Evolutionary conservation across 2,797 vertebrate species (phyloP).

Genomic region (Sciurus carolinensis): DNA sequence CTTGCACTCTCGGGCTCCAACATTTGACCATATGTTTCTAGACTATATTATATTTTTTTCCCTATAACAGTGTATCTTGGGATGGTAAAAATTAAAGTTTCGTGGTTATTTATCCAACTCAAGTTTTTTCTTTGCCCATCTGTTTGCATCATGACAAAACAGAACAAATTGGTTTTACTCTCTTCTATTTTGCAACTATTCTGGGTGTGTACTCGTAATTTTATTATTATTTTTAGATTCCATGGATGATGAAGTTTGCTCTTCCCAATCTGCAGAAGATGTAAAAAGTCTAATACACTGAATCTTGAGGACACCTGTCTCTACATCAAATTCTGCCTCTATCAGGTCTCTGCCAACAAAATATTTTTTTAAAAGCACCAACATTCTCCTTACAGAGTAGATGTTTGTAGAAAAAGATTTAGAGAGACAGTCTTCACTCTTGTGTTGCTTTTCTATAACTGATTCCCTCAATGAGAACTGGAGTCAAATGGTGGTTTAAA

Average conservation of each 20-base stretch:
- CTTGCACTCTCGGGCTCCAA: neutral
- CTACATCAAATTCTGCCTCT: neutral
- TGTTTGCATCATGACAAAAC: neutral
- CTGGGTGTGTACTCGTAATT: neutral
- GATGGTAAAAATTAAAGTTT: neutral
- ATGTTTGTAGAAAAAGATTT: neutral
- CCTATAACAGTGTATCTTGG: neutral
- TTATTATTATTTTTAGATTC: neutral
- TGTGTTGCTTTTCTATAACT: neutral
- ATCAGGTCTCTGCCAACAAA: neutral
- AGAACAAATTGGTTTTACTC: neutral
- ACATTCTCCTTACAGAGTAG: neutral
- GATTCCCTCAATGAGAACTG: neutral
- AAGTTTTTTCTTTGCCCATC: neutral
- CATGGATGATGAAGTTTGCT: neutral
- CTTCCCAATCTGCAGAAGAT: neutral
- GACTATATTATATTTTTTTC: neutral
- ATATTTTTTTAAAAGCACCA: neutral
- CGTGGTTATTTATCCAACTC: neutral
- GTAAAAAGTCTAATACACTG: neutral
- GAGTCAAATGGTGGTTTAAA: neutral
- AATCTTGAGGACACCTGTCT: neutral
- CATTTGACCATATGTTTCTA: neutral
- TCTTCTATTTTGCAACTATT: constrained; percentile 31
- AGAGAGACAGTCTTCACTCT: neutral